Percentiles rank a stretch among this genome's conserved stretches.
Evolutionary conservation across 2,888 invertebrate genomes (phyloP).

Genomic region (Trichogramma dendrolimi): DNA sequence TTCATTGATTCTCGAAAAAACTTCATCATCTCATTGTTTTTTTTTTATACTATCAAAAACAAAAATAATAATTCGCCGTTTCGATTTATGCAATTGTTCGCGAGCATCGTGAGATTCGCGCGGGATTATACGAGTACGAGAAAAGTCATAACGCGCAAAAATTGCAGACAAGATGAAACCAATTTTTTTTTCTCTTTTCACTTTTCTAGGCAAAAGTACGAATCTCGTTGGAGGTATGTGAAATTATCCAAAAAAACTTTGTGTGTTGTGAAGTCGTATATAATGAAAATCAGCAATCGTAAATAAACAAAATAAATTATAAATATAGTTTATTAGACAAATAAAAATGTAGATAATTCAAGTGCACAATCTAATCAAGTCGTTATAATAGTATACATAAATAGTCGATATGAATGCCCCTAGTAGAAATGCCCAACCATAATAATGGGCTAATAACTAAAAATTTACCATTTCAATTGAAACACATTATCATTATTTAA

Average conservation of each 20-base stretch:
- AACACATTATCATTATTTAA: too few species aligned
- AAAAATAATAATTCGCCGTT: background rate
- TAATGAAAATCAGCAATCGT: background rate
- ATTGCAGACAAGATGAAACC: background rate
- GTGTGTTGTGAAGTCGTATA: background rate
- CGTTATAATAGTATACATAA: too few species aligned
- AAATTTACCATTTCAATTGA: too few species aligned
- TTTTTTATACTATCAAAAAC: background rate
- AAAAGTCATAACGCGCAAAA: conserved; percentile 3
- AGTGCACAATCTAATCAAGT: too few species aligned
- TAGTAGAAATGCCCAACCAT: too few species aligned
- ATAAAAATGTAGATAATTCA: too few species aligned
- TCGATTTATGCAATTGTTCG: background rate
- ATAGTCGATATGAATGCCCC: too few species aligned
- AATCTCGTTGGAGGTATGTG: conserved; percentile 72
- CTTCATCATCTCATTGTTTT: background rate
- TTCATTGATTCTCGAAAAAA: too few species aligned
- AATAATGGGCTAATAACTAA: too few species aligned
- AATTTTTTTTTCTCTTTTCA: conserved; percentile 34
- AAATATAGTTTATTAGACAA: too few species aligned
- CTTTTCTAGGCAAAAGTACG: conserved; percentile 69
- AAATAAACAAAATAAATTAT: too few species aligned
- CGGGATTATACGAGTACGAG: background rate
- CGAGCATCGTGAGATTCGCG: too few species aligned
- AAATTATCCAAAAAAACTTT: conserved; percentile 7